Base-by-base conservation (phyloP, 2,888 invertebrate species). In the Cordilura impudica region DNA sequence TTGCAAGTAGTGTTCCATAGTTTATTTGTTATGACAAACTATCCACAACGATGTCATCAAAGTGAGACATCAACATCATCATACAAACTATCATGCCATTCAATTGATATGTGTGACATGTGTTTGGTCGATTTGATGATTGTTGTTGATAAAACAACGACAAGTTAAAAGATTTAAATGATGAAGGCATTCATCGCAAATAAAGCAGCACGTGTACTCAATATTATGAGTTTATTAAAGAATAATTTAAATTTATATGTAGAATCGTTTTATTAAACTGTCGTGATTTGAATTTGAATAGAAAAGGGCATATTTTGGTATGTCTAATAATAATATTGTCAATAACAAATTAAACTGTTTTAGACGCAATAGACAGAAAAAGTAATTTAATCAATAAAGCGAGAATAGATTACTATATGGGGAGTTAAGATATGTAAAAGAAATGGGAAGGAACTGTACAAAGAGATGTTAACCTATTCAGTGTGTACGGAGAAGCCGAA, bases 21-120 rank as follows among this genome's bases (percentile, higher is more conserved):
- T 60, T 70, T 78, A 74, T 70, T 78, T 78, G 74, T 75, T 79
- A 26, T 79, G 79, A 79, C 79, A 79, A 67, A 54, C 21, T 54
- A 71, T 53, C 67, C 63, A 61, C 63, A 63, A 35, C 65, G 26
- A 61, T 75, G 45, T 67, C 56, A 19, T 16, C 35, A 7, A n/a
- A 35, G 7, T 35, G 47, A 45, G 61, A 72, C 65, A 70, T 29
- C 58, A 63, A 31, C 21, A 35, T 45, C 56, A 26, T 23, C 21
- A 63, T 45, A 23, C 14, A 31, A 14, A 29, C 31, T 43, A 70
- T 61, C 45, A 49, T 21, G 31, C 51, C 45, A 49, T 21, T 23
- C 51, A 45, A 75, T 72, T 72, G 67, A 75, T 79, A 75, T 79
- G 79, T 49, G 63, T 79, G 79, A 67, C 79, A 75, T 63, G 61